Evolutionary conservation across 2,113 vertebrate genomes (phyloP), one percentile per base, ranked within the genome.

Genomic region (Camarhynchus parvulus): DNA sequence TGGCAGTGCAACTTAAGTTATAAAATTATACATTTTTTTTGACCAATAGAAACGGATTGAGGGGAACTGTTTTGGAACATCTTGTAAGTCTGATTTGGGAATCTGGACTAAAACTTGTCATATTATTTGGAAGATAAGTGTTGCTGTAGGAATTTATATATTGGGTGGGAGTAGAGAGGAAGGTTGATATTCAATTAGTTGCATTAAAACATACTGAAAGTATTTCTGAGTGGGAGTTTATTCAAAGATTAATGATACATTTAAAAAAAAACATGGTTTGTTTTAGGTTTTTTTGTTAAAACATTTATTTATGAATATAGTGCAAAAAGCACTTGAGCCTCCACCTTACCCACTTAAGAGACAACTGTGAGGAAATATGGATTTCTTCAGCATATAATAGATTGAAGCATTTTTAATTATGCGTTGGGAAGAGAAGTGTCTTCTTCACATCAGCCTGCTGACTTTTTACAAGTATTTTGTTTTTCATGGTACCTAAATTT

Each of bases 121-220:
- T 46, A 14, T 55, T 81, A 55, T 62, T 78, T 82, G 30, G 19
- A 85, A 64, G 7, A 31, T 44, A 39, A 50, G 6, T 27, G 3
- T 41, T 83, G 17, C 24, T 69, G 24, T 37, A 44, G 10, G 5
- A n/a, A 37, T 74, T 73, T 31, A 33, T 59, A 11, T 63, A 28
- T 55, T 63, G 7, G 8, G 1, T 56, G 9, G 7, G 5, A 5
- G 0, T n/a, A 37, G 52, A 55, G 24, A 53, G 4, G 6, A 50
- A 11, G 3, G 37, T 27, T 84, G 18, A 11, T 76, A 30, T 47
- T 64, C 11, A 37, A 0, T 44, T 49, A 46, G 5, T 55, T 78
- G 14, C 55, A 74, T 33, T 79, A 67, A 85, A 93, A 90, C 2
- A 39, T 58, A n/a, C 19, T 67, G 15, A n/a, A 94, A 68, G 1